Conservation (phyloP, 1,140 invertebrate species). For the Eumeta japonica region DNA sequence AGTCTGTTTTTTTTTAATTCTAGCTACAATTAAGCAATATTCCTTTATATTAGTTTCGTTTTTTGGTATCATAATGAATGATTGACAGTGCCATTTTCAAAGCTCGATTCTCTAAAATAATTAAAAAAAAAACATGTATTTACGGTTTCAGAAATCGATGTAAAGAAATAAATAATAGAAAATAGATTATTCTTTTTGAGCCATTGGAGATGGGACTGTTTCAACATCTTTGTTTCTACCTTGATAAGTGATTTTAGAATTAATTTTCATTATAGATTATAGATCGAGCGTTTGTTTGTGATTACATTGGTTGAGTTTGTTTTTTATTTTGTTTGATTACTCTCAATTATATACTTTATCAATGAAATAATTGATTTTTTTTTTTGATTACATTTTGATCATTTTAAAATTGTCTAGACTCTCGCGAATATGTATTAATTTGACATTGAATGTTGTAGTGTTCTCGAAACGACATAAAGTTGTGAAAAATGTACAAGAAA, state of each 20-base stretch:
- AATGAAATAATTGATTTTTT: background rate
- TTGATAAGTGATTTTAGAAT: no score
- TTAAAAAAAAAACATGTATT: no score
- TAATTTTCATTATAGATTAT: no score
- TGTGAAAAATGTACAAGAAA: slow-evolving; percentile 34
- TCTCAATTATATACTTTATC: background rate
- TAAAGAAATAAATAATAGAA: no score
- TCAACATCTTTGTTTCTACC: no score
- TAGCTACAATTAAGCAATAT: slow-evolving; percentile 49
- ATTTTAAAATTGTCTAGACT: background rate
- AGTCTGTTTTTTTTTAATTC: slow-evolving; percentile 27
- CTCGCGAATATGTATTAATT: slow-evolving; percentile 12
- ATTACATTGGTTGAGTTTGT: slow-evolving; percentile 23
- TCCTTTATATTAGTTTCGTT: slow-evolving; percentile 44
- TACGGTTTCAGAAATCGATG: no score
- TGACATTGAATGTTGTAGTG: background rate
- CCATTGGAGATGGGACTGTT: no score
- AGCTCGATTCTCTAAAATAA: slow-evolving; percentile 6
- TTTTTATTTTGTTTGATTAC: no score
- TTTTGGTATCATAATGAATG: no score
- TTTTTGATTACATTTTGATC: background rate
- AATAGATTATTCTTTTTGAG: no score
- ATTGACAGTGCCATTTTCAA: slow-evolving; percentile 35
- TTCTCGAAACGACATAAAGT: slow-evolving; percentile 16
- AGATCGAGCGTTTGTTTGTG: slow-evolving; percentile 21